These are phyloP conservation scores for Chromobotia macracanthus DNA, from an alignment of 2,797 vertebrate species.

Conservation along the genomic window DNA sequence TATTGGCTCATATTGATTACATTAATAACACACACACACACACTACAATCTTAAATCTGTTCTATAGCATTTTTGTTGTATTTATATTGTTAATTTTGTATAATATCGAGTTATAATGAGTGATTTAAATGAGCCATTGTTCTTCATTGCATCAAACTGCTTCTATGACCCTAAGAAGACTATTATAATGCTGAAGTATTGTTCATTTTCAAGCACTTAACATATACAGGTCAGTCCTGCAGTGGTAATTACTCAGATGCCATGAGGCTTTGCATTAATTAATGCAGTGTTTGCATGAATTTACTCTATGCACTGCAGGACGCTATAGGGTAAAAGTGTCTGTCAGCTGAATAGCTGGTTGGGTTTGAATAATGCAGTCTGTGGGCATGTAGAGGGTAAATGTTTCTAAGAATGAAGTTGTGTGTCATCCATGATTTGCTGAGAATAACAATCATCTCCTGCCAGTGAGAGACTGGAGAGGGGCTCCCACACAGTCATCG, in stretches of 20 bases:
- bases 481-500: conserved; percentile 33
- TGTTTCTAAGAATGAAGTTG: conserved; percentile 41
- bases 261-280: conserved; percentile 36
- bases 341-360: conserved; percentile 28
- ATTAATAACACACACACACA: no score
- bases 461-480: conserved; percentile 41
- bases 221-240: conserved; percentile 4
- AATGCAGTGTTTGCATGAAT: conserved; percentile 37
- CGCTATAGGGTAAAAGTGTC: conserved; percentile 16
- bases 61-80: not conserved
- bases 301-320: conserved; percentile 10
- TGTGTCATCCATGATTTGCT: conserved; percentile 45
- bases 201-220: conserved; percentile 18
- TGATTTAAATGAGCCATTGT: not conserved
- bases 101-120: not conserved
- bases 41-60: no score
- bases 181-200: not conserved
- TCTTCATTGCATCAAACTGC: not conserved
- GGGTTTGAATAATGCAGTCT: conserved; percentile 32
- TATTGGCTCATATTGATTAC: no score
- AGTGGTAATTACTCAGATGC: conserved; percentile 37
- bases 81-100: not conserved
- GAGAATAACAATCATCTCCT: conserved; percentile 52
- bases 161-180: conserved; percentile 7
- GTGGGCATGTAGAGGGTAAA: conserved; percentile 19